Percentiles rank a stretch among this genome's conserved stretches.
These are phyloP conservation scores for Anser cygnoides DNA, from an alignment of 2,113 vertebrate genomes.

Conservation along the genomic window DNA sequence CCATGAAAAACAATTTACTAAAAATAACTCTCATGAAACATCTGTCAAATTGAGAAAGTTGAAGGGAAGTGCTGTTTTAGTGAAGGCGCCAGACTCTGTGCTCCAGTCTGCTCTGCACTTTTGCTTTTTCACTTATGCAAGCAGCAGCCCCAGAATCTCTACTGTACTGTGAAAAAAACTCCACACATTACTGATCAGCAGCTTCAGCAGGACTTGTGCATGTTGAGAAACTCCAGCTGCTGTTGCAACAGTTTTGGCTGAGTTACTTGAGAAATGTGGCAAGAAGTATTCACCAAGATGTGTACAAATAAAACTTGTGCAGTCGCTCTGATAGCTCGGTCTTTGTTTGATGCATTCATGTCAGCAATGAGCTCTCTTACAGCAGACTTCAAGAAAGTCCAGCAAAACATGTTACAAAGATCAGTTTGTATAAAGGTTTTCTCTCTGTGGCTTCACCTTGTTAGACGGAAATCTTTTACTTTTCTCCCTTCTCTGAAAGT, in stretches of 20 bases:
- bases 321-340: not conserved
- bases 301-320: not conserved
- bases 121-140: not conserved
- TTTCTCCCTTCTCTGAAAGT: not conserved
- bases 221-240: not conserved
- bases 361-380: not conserved
- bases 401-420: not conserved
- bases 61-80: not conserved
- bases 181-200: not conserved
- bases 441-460: not conserved
- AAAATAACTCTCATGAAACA: not conserved
- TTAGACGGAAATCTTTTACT: not conserved
- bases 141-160: not conserved
- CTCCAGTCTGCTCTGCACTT: not conserved
- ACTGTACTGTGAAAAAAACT: not conserved
- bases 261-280: not conserved
- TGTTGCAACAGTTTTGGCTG: not conserved
- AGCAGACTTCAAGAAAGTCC: not conserved
- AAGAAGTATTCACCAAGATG: not conserved
- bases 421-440: not conserved
- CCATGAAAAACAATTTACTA: not conserved
- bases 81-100: accelerated
- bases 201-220: not conserved
- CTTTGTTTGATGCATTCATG: not conserved
- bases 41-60: not conserved